Base-by-base conservation (phyloP, 2,113 vertebrate species). In the Aldabrachelys gigantea region DNA sequence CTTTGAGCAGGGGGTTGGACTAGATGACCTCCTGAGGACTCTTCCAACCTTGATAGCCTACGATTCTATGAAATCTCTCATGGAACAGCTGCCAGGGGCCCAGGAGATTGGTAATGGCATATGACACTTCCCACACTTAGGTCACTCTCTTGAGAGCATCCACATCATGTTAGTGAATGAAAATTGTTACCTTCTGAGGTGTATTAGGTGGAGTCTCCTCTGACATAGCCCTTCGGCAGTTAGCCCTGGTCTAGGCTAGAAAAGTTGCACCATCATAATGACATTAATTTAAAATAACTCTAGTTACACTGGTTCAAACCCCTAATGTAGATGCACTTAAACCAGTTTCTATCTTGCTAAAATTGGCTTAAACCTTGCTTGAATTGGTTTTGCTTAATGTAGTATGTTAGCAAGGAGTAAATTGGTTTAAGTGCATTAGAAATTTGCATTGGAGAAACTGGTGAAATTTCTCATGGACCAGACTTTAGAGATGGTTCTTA, bases 351-450 rank as follows among this genome's bases (percentile, higher is more conserved):
- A 76, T 38, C 22, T 75, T 41, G 69, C 83, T 94, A 87, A 50
- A 94, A 44, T 24, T 75, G 81, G 91, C 89, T 93, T 88, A 91
- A 92, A 35, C n/a, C 79, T 49, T 88, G 5, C 41, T 92, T 95
- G 85, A 49, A 88, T 24, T 52, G n/a, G n/a, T 91, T 88, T 93
- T 78, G 76, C 95, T 91, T 85, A 79, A 92, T 95, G 76, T 16
- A 54, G 86, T 89, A 57, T 12, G 57, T 65, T 69, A 76, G 78
- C 75, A 82, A 25, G 3, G 1, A 41, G n/a, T 93, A 82, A 88
- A 76, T 13, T 81, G 87, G 62, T 54, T 89, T 96, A 47, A 17
- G 29, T 75, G 79, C 89, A 35, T 31, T 87, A 69, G 56, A 52
- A 90, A 16, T 12, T 83, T 84, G 52, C 53, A 10, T 57, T 81